Evolutionary conservation across 1,140 invertebrate species (phyloP), one percentile per base, ranked within the genome.

Genomic region (Colletes latitarsis): DNA sequence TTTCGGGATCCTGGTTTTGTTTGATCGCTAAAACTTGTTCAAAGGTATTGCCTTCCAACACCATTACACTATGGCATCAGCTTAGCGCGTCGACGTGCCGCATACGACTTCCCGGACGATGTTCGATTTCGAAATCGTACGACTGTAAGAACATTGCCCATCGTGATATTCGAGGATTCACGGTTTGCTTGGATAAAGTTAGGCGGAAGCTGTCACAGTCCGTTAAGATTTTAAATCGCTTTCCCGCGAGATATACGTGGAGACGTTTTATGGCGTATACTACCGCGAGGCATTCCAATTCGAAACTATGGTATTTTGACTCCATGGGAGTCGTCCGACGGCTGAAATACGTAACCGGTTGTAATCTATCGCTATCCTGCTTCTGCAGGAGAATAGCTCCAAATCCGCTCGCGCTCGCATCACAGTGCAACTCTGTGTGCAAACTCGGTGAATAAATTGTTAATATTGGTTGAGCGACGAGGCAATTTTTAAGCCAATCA

Each of bases 21-120:
- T 52, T 17, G 14, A 83, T 57, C 6, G 64, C n/a, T 15, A 83
- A 39, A 0, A n/a, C 75, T 52, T 72, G 30, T 12, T 83, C 77
- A n/a, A 83, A 83, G 0, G 82, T 62, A 41, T 83, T 80, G 5
- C 9, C 39, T 49, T 80, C 71, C 2, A 77, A 9, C 10, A 77
- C 9, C 6, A 77, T 19, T 5, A 76, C 10, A 3, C 8, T 52
- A n/a, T 78, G 66, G 15, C 46, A 67, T 1, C 66, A 3, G 19
- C 46, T 67, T 0, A 67, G 14, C 6, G 46, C 66, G 12, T 67
- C 66, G 1, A 67, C 66, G 19, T 67, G 46, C 0, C 12, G 2
- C 66, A 67, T 10, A 30, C 8, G 49, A 2, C 9, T 30, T 0
- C 19, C 19, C 4, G 43, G 4, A 0, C 66, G n/a, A 15, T 67